These are phyloP conservation scores for Sorex maritimensis DNA, from an alignment of 2,797 vertebrate genomes.

Conservation along the genomic window DNA sequence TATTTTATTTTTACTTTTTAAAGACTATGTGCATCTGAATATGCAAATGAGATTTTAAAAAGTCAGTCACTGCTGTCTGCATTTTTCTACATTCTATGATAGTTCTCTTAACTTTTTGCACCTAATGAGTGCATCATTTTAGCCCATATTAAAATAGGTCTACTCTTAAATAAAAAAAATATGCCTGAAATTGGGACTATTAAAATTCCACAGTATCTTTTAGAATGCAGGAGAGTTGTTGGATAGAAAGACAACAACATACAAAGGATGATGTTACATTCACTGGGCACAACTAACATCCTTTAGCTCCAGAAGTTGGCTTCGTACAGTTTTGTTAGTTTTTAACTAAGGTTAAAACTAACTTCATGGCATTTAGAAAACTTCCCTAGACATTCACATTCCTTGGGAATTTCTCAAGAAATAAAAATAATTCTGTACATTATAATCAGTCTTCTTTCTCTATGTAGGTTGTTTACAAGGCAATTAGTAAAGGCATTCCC, in stretches of 20 bases:
- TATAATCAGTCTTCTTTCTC: slow-evolving; percentile 46
- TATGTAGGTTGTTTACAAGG: slow-evolving; percentile 48
- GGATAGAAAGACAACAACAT: slow-evolving; percentile 74
- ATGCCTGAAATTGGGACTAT: slow-evolving; percentile 83
- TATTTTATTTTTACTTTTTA: slow-evolving; percentile 72
- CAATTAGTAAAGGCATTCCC: slow-evolving; percentile 47
- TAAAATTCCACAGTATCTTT: slow-evolving; percentile 82
- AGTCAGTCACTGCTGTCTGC: slow-evolving; percentile 63
- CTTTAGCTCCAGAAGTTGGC: slow-evolving; percentile 64
- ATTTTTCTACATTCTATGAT: slow-evolving; percentile 62
- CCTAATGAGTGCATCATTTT: slow-evolving; percentile 74
- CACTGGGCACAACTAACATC: background rate
- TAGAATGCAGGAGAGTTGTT: slow-evolving; percentile 78
- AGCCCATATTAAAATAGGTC: slow-evolving; percentile 80
- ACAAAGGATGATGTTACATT: slow-evolving; percentile 45
- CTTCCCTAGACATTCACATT: slow-evolving; percentile 62
- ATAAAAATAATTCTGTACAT: slow-evolving; percentile 60
- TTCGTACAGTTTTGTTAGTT: slow-evolving; percentile 48
- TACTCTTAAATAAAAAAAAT: slow-evolving; percentile 83
- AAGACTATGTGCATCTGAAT: slow-evolving; percentile 68
- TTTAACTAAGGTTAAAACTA: slow-evolving; percentile 64
- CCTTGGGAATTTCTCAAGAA: slow-evolving; percentile 16
- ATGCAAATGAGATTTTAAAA: slow-evolving; percentile 75
- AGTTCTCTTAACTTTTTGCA: slow-evolving; percentile 81
- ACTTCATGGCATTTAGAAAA: slow-evolving; percentile 56